phyloP scores from a whole-genome alignment of 2,113 vertebrate species.

The Procavia capensis region DNA sequence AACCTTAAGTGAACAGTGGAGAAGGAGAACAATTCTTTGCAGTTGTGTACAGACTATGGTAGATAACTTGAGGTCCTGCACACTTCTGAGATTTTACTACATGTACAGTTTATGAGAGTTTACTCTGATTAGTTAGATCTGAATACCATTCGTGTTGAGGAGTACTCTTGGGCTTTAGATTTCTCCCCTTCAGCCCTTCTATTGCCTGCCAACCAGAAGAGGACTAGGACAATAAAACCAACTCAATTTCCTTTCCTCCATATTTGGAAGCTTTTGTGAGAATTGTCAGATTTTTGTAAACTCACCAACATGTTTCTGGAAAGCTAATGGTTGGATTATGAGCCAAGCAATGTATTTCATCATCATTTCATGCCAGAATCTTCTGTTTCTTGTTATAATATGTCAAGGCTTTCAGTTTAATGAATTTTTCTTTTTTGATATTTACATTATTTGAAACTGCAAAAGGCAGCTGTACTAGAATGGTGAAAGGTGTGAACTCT shows the following conservation, averaged over 20 bases:
- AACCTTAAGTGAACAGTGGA: background rate
- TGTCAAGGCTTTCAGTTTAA: background rate
- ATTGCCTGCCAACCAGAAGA: background rate
- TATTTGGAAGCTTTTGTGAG: constrained; percentile 57
- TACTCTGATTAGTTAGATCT: background rate
- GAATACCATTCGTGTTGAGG: background rate
- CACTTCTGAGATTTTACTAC: background rate
- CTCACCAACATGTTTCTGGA: constrained; percentile 24
- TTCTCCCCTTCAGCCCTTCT: background rate
- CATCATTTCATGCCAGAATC: background rate
- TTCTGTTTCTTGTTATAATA: background rate
- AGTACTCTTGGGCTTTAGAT: background rate
- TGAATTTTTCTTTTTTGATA: background rate
- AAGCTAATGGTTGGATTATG: background rate
- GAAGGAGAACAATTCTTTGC: background rate
- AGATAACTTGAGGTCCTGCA: background rate
- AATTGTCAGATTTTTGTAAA: constrained; percentile 61
- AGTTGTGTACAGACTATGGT: background rate
- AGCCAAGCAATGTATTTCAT: background rate
- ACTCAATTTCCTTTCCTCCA: constrained; percentile 49
- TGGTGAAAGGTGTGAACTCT: background rate
- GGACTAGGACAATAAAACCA: background rate
- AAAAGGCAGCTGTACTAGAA: background rate
- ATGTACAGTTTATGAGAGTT: background rate
- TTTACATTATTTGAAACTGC: background rate